Conservation (phyloP, 2,797 vertebrate species). For the Pseudopleuronectes americanus region DNA sequence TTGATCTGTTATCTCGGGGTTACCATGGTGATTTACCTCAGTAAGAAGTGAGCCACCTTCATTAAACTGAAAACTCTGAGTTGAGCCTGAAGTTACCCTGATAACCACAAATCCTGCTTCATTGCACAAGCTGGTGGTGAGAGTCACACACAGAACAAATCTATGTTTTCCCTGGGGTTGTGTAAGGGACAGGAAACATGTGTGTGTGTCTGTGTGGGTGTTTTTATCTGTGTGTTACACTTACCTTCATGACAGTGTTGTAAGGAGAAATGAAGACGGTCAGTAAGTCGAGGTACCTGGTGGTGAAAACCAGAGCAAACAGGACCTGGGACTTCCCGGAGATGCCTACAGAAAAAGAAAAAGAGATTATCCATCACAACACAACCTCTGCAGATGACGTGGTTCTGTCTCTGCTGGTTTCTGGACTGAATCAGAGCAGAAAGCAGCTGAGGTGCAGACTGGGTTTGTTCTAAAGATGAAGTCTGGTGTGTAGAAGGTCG, state of each 20-base stretch:
- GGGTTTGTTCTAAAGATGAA: neutral
- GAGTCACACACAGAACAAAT: too few species aligned
- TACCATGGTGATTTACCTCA: too few species aligned
- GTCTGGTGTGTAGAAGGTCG: slow-evolving; percentile 2
- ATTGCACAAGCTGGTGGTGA: too few species aligned
- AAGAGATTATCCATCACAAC: neutral
- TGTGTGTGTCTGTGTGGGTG: neutral
- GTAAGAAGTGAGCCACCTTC: too few species aligned
- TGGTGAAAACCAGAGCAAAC: slow-evolving; percentile 95
- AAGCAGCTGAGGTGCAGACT: neutral
- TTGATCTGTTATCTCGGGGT: too few species aligned
- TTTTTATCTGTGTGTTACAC: slow-evolving; percentile 22
- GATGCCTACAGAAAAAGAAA: slow-evolving; percentile 83
- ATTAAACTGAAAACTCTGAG: too few species aligned
- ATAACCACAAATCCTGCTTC: too few species aligned
- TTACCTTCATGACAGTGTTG: slow-evolving; percentile 96
- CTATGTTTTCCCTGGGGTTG: neutral
- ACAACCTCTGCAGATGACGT: neutral
- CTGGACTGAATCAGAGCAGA: neutral
- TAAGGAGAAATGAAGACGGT: slow-evolving; percentile 91
- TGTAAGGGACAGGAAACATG: neutral
- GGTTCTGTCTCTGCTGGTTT: neutral
- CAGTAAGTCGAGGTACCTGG: slow-evolving; percentile 94
- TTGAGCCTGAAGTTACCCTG: too few species aligned
- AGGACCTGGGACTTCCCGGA: slow-evolving; percentile 97